Evolutionary conservation across 2,797 vertebrate genomes (phyloP).

Genomic region (Poecilia velifera): DNA sequence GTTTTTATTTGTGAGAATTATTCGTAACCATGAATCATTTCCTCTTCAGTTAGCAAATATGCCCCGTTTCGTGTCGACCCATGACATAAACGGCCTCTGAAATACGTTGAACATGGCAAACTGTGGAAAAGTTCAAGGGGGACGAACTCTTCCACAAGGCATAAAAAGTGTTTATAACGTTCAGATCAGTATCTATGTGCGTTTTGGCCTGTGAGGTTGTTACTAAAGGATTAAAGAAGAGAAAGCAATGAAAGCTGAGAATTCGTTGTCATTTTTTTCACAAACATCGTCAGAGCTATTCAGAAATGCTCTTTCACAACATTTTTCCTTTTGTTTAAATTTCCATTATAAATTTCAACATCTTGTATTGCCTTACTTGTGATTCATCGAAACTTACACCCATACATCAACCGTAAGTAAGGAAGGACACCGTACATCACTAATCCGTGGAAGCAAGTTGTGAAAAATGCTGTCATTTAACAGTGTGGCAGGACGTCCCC

Average conservation of each 20-base stretch:
- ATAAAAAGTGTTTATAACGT: not conserved
- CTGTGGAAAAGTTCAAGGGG: not conserved
- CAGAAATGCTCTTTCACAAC: not conserved
- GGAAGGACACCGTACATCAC: not conserved
- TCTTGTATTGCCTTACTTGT: slow-evolving; percentile 2
- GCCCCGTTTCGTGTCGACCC: not conserved
- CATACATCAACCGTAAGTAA: not conserved
- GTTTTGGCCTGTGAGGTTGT: not conserved
- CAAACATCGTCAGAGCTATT: not conserved
- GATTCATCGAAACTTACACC: slow-evolving; percentile 22
- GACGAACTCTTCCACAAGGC: not conserved
- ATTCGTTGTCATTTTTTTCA: not conserved
- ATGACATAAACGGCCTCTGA: not conserved
- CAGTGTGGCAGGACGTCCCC: not conserved
- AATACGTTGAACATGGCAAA: not conserved
- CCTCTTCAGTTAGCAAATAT: not conserved
- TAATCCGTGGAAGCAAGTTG: not conserved
- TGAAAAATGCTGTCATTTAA: not conserved
- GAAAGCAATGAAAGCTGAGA: not conserved
- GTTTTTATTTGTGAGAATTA: not conserved
- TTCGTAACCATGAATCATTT: not conserved
- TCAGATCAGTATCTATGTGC: not conserved
- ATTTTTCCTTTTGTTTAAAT: not conserved
- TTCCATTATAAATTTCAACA: not conserved
- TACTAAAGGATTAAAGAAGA: not conserved